Evolutionary conservation across 2,797 vertebrate species (phyloP).

Genomic region (Catamblyrhynchus diadema): DNA sequence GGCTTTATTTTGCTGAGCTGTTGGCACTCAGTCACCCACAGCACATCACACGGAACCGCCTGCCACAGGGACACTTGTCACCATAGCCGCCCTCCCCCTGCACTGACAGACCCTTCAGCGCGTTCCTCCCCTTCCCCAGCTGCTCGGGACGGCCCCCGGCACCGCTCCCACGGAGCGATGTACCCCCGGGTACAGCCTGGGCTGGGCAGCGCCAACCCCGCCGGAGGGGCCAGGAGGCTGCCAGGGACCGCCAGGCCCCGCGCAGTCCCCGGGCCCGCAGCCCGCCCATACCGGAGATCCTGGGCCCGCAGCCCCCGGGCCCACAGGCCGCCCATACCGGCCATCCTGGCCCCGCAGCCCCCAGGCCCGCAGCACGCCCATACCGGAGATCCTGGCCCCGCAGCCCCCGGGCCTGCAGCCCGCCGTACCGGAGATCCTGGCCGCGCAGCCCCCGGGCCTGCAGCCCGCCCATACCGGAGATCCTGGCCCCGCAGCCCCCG

Average conservation of each 20-base stretch:
- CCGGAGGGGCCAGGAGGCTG: neutral
- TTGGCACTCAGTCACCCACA: neutral
- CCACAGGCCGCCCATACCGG: neutral
- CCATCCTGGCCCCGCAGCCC: too few species aligned
- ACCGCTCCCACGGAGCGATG: neutral
- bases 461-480: too few species aligned
- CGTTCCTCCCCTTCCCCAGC: neutral
- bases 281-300: neutral
- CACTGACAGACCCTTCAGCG: accelerated
- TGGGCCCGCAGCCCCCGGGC: too few species aligned
- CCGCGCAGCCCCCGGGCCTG: neutral
- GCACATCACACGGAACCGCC: accelerated
- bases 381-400: neutral
- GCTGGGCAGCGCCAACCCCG: neutral
- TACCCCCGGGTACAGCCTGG: accelerated
- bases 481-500: neutral
- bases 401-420: neutral
- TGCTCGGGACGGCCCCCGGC: neutral
- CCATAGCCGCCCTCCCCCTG: accelerated
- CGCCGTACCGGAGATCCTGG: too few species aligned
- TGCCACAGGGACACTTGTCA: neutral
- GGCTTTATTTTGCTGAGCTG: neutral
- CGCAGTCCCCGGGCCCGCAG: neutral
- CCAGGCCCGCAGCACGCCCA: neutral
- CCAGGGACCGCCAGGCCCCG: neutral